Percentiles rank a stretch among this genome's conserved stretches.
phyloP scores from a whole-genome alignment of 2,113 vertebrate species.

The Takifugu bimaculatus region DNA sequence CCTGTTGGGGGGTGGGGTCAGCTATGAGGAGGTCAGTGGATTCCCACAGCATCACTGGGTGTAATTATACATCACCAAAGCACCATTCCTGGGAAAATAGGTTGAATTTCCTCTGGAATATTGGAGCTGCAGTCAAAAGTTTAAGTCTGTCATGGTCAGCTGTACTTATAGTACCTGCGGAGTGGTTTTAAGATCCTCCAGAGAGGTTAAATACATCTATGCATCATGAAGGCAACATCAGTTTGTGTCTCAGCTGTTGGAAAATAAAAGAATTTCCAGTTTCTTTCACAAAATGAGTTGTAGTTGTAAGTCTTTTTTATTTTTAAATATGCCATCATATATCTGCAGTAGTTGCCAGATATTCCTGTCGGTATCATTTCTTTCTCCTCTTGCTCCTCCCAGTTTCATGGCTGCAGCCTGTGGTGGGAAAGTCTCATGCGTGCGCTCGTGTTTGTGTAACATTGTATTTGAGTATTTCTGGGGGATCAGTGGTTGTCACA shows the following conservation, averaged over 20 bases:
- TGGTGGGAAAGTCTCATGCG: conserved; percentile 60
- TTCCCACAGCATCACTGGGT: conserved; percentile 58
- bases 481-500: conserved; percentile 58
- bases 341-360: conserved; percentile 47
- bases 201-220: background rate
- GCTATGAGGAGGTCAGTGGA: conserved; percentile 46
- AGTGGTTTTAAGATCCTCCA: background rate
- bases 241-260: no score
- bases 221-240: no score
- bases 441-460: conserved; percentile 23
- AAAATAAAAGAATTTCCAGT: no score
- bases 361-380: conserved; percentile 69
- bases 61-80: conserved; percentile 38
- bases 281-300: no score
- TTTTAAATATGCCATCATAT: conserved; percentile 25
- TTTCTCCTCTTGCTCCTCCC: conserved; percentile 60
- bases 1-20: conserved; percentile 35
- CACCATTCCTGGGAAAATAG: no score
- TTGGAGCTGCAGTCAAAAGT: no score
- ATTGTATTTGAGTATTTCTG: conserved; percentile 57
- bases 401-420: conserved; percentile 67
- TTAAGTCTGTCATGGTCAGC: no score
- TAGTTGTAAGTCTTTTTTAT: background rate
- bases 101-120: no score
- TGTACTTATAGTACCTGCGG: no score